A percentile compares a stretch with the other conserved stretches of the same genome.
These are phyloP conservation scores for Poecilia wingei DNA, from an alignment of 2,797 vertebrate genomes.

Conservation along the genomic window DNA sequence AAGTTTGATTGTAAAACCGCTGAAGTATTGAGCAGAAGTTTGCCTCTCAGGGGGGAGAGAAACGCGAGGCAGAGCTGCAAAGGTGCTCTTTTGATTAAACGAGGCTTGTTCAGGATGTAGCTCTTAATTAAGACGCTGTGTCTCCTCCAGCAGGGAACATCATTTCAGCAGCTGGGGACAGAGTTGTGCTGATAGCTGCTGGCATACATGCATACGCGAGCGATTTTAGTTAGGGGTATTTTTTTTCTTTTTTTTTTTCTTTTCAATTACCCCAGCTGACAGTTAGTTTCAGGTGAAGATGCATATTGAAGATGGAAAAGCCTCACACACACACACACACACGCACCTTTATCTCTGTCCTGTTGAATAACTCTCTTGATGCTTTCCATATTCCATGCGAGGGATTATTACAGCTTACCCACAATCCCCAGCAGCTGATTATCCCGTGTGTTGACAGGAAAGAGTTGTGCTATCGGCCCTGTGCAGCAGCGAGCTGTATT, in stretches of 20 bases:
- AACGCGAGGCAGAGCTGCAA: constrained; percentile 25
- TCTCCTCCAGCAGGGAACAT: constrained; percentile 38
- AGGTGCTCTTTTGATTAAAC: constrained; percentile 44
- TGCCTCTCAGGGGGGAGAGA: constrained; percentile 28
- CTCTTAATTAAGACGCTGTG: constrained; percentile 60
- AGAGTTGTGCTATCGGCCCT: constrained; percentile 86
- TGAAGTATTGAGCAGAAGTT: constrained; percentile 29
- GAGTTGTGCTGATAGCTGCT: constrained; percentile 19
- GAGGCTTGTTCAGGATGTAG: constrained; percentile 49
- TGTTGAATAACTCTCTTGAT: constrained; percentile 89
- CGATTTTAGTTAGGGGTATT: background rate
- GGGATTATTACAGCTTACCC: constrained; percentile 92
- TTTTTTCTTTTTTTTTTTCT: background rate
- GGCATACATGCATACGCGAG: background rate
- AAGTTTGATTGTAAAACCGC: constrained; percentile 8
- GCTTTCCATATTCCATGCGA: constrained; percentile 92
- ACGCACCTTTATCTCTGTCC: constrained; percentile 76
- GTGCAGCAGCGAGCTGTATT: constrained; percentile 71
- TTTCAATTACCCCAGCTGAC: constrained; percentile 40
- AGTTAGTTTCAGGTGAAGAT: constrained; percentile 66
- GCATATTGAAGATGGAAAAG: constrained; percentile 64
- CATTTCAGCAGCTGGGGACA: constrained; percentile 36
- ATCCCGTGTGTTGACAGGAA: constrained; percentile 88
- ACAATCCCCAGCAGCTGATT: constrained; percentile 88
- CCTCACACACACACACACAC: constrained; percentile 39